Base-by-base conservation (phyloP, 2,888 invertebrate species). In the Barypeithes pellucidus region DNA sequence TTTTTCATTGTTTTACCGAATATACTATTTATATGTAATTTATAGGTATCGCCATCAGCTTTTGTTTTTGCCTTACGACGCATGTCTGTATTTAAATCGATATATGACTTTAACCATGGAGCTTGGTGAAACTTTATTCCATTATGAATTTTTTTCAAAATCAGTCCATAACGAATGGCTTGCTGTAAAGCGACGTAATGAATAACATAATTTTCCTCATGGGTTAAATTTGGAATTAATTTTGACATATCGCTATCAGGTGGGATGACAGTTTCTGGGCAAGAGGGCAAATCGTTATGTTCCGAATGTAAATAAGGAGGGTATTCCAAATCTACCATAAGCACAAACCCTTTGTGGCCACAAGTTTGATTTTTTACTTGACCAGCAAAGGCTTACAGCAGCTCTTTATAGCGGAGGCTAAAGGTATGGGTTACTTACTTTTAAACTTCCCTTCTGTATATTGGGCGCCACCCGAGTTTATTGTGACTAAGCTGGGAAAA, bases 1-100 rank as follows among this genome's bases (percentile, higher is more conserved):
- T 45, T 45, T 18, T 45, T 8, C 18, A 45, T 45, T 16, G 45
- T 45, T 45, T 45, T 43, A 4, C 45, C 45, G 7, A 16, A 45
- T 16, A 45, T 45, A 7, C 45, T 18, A 45, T 45, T 45, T 18
- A 16, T 45, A 5, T 8, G 2, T 3, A 18, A 8, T 9, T 45
- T 45, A 45, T 18, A 45, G 1, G 7, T 8, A 9, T 45, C 18
- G 14, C 18, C 18, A 2, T 45, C 9, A 18, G 16, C 14, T 18
- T 45, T 8, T 8, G 14, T 7, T 45, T 16, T 45, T 8, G 45
- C 14, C 8, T 16, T 8, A 4, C 8, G 16, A 16, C 45, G 14
- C 16, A 45, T 16, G 1, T 45, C 16, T 2, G 45, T 45, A 18
- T 45, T 45, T 45, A 45, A 18, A 18, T 45, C 45, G 2, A 45